phyloP scores from a whole-genome alignment of 1,140 invertebrate species.

The Steinernema feltiae region DNA sequence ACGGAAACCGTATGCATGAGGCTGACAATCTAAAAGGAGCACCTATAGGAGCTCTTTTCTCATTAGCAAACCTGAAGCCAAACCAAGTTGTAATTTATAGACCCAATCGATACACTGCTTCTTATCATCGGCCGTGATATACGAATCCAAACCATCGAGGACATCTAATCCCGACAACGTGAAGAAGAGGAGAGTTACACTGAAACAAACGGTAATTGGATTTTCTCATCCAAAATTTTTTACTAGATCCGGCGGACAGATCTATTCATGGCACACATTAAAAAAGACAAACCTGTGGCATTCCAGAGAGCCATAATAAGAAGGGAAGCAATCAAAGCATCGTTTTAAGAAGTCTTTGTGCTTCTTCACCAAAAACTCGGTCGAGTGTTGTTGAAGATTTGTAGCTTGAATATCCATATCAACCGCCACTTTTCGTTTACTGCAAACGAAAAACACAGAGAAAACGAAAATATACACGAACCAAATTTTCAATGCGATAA shows the following conservation, averaged over 20 bases:
- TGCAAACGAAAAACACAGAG: too few relatives aligned
- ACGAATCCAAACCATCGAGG: conserved; percentile 29
- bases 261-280: too few relatives aligned
- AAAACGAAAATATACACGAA: too few relatives aligned
- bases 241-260: too few relatives aligned
- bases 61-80: conserved; percentile 5
- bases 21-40: not conserved
- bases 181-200: conserved; percentile 36
- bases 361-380: not conserved
- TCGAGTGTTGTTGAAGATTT: not conserved
- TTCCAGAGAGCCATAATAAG: not conserved
- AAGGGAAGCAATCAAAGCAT: not conserved
- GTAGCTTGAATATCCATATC: not conserved
- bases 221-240: too few relatives aligned
- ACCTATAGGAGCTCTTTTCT: not conserved
- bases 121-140: conserved; percentile 15
- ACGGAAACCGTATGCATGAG: conserved; percentile 41
- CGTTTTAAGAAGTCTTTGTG: not conserved
- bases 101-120: conserved; percentile 31
- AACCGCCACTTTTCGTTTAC: not conserved
- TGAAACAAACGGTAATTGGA: conserved; percentile 22
- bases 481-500: too few relatives aligned
- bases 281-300: not conserved
- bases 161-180: conserved; percentile 28
- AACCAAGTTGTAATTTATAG: conserved; percentile 26